Base-by-base conservation (phyloP, 2,888 invertebrate genomes). In the Formica aserva region DNA sequence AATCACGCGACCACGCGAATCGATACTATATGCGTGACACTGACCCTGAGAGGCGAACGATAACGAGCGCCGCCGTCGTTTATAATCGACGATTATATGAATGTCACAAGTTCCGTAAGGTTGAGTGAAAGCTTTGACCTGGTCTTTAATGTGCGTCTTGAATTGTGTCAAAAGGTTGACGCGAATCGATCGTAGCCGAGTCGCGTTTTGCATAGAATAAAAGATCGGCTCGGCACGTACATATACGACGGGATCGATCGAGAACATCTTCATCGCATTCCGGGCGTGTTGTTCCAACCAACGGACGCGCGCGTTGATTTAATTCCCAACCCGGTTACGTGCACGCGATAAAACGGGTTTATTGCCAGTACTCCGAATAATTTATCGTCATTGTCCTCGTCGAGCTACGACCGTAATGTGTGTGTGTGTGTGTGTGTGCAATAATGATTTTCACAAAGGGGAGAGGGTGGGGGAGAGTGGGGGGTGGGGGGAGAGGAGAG, bases 371-470 rank as follows among this genome's bases (percentile, higher is more conserved):
- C 85, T 82, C 82, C n/a, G 85, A 82, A 83, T 86, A 88, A 87
- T 88, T 90, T 85, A 88, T 87, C 76, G 88, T 90, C 87, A 85
- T 89, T 88, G 75, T 86, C 85, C 87, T 55, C 85, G 84, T 89
- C 87, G 83, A 75, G 60, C 60, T 75, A 78, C 71, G 85, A 77
- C 66, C 80, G 81, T 88, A 86, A 85, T 77, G 87, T 71, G 78
- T 35, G 35, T 35, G 35, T 71, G 78, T 35, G 35, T 35, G 35
- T 71, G 78, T 35, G 35, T 35, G 35, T 71, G 78, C 80, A 69
- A 89, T 86, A 86, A 86, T 88, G 83, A 85, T 83, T 52, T 74
- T 74, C 13, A 35, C 74, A 26, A 71, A 66, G 84, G 5, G 18
- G 15, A 0, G 22, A 13, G 15, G 26, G 26, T 26, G 26, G 26